Conservation (phyloP, 2,797 vertebrate genomes). For the Mionectes olivaceus region DNA sequence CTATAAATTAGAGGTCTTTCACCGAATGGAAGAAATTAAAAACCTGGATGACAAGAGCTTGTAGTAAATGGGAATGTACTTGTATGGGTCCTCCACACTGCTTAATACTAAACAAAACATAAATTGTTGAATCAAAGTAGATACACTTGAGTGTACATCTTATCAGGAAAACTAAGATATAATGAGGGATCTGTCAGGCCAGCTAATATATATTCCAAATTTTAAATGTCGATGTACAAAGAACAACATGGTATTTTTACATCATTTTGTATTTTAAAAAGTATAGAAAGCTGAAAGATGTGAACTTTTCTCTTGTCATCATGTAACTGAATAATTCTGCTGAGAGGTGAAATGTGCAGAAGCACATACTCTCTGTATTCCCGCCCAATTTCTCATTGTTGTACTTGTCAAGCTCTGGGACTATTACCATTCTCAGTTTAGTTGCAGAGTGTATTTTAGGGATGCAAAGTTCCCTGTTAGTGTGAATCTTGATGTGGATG, state of each 20-base stretch:
- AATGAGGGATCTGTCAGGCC: background rate
- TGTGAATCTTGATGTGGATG: background rate
- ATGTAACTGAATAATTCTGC: background rate
- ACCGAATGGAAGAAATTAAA: background rate
- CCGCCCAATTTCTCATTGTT: background rate
- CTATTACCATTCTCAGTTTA: background rate
- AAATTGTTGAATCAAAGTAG: background rate
- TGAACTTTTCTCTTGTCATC: background rate
- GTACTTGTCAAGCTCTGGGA: background rate
- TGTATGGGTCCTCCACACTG: background rate
- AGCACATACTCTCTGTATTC: background rate
- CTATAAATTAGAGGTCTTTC: background rate
- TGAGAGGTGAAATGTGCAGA: background rate
- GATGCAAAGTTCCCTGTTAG: background rate
- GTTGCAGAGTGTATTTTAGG: background rate
- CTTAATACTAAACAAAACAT: background rate
- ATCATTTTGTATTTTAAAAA: background rate
- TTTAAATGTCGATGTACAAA: background rate
- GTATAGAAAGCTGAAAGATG: background rate
- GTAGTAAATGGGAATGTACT: background rate
- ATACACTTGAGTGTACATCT: fast-evolving
- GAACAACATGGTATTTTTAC: background rate
- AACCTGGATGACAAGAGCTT: background rate
- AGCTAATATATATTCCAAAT: background rate
- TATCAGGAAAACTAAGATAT: background rate